These are phyloP conservation scores for Gobio occitaniae DNA, from an alignment of 2,797 vertebrate species.

Conservation along the genomic window DNA sequence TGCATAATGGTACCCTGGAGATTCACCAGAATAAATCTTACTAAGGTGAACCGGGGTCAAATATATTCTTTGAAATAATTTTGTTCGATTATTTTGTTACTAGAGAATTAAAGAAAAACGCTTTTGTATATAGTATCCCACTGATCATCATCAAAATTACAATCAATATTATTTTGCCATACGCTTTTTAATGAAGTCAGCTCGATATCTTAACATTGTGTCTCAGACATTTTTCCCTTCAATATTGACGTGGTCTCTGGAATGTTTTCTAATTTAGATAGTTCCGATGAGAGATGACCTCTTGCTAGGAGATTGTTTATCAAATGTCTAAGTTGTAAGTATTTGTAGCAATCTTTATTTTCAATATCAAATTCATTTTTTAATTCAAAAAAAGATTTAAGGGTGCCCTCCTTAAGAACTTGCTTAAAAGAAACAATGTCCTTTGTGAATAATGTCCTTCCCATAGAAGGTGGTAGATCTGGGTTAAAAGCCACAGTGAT, in stretches of 20 bases:
- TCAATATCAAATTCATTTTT: not conserved
- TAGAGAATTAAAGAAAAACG: not conserved
- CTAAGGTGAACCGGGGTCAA: not conserved
- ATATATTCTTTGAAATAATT: not conserved
- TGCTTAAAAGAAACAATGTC: not conserved
- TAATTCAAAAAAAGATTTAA: conserved; percentile 14
- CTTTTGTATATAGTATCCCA: not conserved
- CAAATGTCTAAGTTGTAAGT: conserved; percentile 2
- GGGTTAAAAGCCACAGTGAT: not conserved
- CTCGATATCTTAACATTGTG: not conserved
- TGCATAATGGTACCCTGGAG: not conserved
- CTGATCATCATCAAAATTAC: not conserved
- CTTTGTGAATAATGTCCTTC: too few species aligned
- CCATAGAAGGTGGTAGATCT: too few species aligned
- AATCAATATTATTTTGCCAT: not conserved
- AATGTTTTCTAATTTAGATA: not conserved
- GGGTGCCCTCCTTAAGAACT: not conserved
- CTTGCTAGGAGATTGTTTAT: not conserved
- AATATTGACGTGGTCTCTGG: not conserved
- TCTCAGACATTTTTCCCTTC: not conserved
- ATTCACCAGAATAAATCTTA: not conserved
- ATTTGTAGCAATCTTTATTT: not conserved
- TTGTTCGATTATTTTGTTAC: not conserved
- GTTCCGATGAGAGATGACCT: not conserved
- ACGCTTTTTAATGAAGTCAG: too few species aligned